phyloP scores from a whole-genome alignment of 1,140 invertebrate genomes.

The Mizuhopecten yessoensis region DNA sequence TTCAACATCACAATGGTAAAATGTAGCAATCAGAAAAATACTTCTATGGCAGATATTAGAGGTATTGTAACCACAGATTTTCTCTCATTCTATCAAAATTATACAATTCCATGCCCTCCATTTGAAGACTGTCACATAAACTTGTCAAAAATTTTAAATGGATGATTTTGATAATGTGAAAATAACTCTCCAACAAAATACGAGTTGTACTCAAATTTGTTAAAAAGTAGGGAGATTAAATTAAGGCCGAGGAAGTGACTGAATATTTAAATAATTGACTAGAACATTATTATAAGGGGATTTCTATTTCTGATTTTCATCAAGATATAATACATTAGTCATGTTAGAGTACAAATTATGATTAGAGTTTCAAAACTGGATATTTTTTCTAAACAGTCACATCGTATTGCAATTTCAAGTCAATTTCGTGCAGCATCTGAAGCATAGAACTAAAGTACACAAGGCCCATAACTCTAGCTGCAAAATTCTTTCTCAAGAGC shows the following conservation, averaged over 20 bases:
- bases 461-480: neutral
- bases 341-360: neutral
- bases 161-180: neutral
- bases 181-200: neutral
- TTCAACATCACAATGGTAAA: no score
- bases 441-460: neutral
- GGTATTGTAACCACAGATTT: no score
- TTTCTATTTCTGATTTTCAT: neutral
- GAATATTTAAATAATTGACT: neutral
- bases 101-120: no score
- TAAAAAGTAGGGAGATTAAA: neutral
- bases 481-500: neutral
- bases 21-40: no score
- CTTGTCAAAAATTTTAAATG: no score
- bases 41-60: no score
- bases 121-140: no score
- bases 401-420: neutral
- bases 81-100: no score
- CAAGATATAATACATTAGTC: neutral
- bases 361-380: neutral
- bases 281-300: neutral
- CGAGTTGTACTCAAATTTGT: neutral
- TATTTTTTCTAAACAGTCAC: neutral
- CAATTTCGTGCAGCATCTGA: neutral
- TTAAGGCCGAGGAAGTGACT: neutral